Evolutionary conservation across 64 coral and sea anemone species (phyloP), one percentile per base, ranked within the genome.

Genomic region (Pocillopora verrucosa): DNA sequence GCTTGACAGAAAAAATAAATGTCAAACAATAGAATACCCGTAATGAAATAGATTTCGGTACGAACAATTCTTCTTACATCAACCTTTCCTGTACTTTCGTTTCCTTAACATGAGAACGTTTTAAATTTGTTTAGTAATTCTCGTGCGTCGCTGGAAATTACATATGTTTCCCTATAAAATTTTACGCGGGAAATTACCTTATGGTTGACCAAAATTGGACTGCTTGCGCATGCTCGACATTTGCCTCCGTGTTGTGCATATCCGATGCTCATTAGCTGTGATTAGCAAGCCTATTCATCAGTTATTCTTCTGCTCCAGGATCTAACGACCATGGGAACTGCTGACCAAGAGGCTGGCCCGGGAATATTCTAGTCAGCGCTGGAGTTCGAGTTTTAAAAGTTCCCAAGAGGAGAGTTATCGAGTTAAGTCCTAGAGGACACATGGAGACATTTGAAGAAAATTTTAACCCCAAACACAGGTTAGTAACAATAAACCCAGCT

Each of bases 341-440:
- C 70, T 17, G 34, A 26, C 19, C 61, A 20, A 19, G 30, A 61
- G 13, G 30, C 73, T 41, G 83, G 79, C 14, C 69, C 84, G 1
- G 83, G 6, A 91, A 91, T 78, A 93, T 89, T 70, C 51, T 96
- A 57, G 95, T 96, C 20, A 96, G 95, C 88, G 89, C 88, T 3
- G 95, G 95, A 22, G 95, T 93, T 0, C 63, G 91, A 65, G 68
- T 96, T 5, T 61, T 96, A 5, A 96, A 87, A 36, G 95, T 96
- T 34, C 83, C 88, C 15, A 96, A 96, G 63, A 88, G 89, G 76
- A 78, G 95, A 37, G 87, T 96, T 11, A 22, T 96, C 13, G 86
- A 96, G n/a, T 73, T 96, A 24, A 83, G 77, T 57, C 82, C 88
- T 20, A 59, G 51, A 1, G 88, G 60, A 38, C 61, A 89, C 16